phyloP scores from a whole-genome alignment of 2,797 vertebrate genomes.

The Pterois miles region DNA sequence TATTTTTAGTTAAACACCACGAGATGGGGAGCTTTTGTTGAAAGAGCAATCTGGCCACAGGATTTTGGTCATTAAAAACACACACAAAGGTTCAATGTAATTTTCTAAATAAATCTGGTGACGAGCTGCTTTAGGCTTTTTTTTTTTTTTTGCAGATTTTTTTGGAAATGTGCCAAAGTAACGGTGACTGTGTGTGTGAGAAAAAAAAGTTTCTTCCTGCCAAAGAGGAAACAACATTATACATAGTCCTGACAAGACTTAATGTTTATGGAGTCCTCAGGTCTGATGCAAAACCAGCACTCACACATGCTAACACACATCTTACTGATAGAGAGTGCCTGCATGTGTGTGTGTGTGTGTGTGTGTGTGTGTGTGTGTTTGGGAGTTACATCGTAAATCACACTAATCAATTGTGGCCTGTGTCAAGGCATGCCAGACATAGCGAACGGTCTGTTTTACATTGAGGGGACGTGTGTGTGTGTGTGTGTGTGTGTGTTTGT shows the following conservation, averaged over 20 bases:
- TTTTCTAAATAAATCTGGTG: not conserved
- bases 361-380: conserved; percentile 37
- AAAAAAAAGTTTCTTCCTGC: conserved; percentile 27
- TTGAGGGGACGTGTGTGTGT: conserved; percentile 27
- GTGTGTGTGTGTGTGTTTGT: not conserved
- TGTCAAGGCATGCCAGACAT: conserved; percentile 78
- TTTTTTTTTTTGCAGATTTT: too few relatives aligned
- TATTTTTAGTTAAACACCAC: conserved; percentile 28
- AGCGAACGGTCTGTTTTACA: conserved; percentile 72
- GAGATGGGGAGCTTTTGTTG: conserved; percentile 5
- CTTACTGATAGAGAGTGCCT: conserved; percentile 6
- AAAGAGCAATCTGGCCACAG: not conserved
- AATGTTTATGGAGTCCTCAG: conserved; percentile 86
- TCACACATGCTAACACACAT: conserved; percentile 18
- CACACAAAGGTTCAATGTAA: not conserved
- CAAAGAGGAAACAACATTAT: conserved; percentile 40
- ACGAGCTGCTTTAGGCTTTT: not conserved
- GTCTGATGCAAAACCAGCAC: conserved; percentile 49
- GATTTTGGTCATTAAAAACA: conserved; percentile 6
- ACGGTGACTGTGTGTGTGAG: not conserved
- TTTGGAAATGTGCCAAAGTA: not conserved
- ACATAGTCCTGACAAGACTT: conserved; percentile 66
- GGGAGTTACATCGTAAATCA: conserved; percentile 70
- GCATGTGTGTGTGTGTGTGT: conserved; percentile 16
- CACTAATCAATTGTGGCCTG: conserved; percentile 72